phyloP scores from a whole-genome alignment of 2,113 vertebrate genomes.

The Aplodontia rufa region DNA sequence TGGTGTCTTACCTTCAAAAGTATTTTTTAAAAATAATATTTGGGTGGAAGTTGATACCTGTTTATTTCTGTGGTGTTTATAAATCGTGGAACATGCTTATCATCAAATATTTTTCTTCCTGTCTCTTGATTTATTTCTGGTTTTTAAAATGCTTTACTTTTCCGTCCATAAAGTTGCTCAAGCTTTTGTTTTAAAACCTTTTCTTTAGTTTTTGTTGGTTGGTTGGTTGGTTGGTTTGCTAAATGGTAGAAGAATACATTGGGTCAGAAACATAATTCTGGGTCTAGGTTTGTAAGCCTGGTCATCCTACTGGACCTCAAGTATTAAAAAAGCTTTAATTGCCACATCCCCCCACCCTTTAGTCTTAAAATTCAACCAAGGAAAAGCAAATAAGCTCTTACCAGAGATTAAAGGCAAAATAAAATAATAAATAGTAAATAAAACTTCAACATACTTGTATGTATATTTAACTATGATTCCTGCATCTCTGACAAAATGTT shows the following conservation, averaged over 20 bases:
- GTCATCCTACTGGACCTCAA: neutral
- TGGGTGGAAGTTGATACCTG: neutral
- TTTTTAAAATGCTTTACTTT: neutral
- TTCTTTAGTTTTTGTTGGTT: neutral
- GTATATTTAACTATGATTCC: neutral
- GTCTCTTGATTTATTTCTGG: neutral
- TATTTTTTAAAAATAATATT: neutral
- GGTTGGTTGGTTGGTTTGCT: neutral
- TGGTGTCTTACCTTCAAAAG: neutral
- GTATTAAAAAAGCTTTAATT: neutral
- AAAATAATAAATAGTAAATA: neutral
- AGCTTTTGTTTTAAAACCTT: neutral
- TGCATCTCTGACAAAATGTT: neutral
- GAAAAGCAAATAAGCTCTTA: neutral
- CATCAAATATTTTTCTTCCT: neutral
- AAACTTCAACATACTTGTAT: neutral
- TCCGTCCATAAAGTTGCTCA: neutral
- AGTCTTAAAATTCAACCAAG: constrained; percentile 21
- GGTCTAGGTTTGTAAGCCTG: neutral
- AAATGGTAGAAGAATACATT: neutral
- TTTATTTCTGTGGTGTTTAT: neutral
- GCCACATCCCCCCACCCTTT: neutral
- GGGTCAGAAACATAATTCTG: neutral
- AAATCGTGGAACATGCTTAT: neutral
- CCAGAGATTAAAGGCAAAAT: neutral